Conservation (phyloP, 1,140 invertebrate species). For the Camponotus floridanus region DNA sequence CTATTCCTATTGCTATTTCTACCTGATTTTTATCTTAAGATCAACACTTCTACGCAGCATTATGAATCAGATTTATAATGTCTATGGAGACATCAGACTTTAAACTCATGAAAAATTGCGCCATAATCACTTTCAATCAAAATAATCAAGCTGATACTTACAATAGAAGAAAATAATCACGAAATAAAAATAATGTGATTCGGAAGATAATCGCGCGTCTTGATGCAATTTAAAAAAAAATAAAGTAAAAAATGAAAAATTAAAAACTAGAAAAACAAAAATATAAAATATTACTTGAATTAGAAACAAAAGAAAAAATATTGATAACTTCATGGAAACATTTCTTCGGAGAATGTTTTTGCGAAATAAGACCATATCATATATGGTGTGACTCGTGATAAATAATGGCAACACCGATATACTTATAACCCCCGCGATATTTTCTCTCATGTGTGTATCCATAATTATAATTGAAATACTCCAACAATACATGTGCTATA, state of each 20-base stretch:
- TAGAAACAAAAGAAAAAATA: background rate
- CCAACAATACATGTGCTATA: background rate
- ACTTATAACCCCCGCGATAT: background rate
- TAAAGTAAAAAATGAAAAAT: background rate
- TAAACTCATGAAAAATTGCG: background rate
- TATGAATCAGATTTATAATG: background rate
- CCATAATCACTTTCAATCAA: background rate
- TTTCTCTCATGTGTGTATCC: background rate
- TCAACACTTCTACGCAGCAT: constrained; percentile 3
- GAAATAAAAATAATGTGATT: too few relatives aligned
- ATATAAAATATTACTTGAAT: background rate
- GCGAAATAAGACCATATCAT: background rate
- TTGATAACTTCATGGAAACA: background rate
- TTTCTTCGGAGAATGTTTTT: background rate
- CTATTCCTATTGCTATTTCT: background rate
- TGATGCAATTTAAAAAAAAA: too few relatives aligned
- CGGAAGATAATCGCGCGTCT: too few relatives aligned
- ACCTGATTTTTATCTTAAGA: constrained; percentile 7
- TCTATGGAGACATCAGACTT: background rate
- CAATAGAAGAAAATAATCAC: too few relatives aligned
- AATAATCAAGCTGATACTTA: background rate
- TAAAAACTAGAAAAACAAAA: background rate
- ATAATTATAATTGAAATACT: background rate
- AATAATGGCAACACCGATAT: background rate
- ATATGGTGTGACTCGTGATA: background rate